phyloP scores from a whole-genome alignment of 2,797 vertebrate genomes.

The Oceanodroma leucorhoa region DNA sequence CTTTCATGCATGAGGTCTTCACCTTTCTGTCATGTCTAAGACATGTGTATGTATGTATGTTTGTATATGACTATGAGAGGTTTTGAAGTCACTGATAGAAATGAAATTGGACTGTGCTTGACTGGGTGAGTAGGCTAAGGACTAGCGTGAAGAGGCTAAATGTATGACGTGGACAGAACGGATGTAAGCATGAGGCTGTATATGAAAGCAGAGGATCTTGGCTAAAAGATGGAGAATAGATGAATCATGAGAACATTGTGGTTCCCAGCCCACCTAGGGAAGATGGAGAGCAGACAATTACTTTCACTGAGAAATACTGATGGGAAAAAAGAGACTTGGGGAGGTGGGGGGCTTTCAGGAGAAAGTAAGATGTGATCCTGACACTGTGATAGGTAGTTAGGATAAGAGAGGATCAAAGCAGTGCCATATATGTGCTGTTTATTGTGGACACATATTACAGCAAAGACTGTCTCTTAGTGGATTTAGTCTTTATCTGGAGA shows the following conservation, averaged over 20 bases:
- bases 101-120: not conserved
- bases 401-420: not conserved
- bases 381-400: not conserved
- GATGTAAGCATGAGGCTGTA: not conserved
- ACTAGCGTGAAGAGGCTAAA: not conserved
- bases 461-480: not conserved
- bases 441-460: not conserved
- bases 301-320: not conserved
- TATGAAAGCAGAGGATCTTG: not conserved
- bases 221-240: not conserved
- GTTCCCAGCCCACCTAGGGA: not conserved
- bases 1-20: not conserved
- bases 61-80: not conserved
- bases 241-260: not conserved
- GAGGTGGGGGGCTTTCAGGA: not conserved
- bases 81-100: not conserved
- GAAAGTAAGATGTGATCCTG: not conserved
- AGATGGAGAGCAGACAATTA: not conserved
- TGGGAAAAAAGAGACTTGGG: not conserved
- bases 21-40: not conserved
- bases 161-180: not conserved
- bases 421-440: not conserved
- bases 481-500: not conserved
- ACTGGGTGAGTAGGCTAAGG: not conserved
- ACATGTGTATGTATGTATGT: not conserved